Evolutionary conservation across 53 echinoderm and acorn worm species (phyloP), one percentile per base, ranked within the genome.

Genomic region (Echinarachnius parma): DNA sequence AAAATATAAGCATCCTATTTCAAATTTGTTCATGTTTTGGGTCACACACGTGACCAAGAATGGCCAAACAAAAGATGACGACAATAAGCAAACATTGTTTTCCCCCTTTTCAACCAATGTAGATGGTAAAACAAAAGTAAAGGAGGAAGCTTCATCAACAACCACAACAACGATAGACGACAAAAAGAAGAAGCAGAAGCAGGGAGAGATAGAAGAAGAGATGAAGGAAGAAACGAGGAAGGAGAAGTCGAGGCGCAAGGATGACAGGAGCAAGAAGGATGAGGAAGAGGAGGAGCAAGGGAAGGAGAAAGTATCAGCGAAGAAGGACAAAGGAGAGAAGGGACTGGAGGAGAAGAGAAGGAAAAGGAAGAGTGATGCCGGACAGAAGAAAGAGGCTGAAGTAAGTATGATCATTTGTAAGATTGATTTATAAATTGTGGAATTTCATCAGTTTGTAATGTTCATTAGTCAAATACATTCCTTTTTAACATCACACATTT

Each of bases 191-290:
- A 59, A 59, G 46, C 15, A 31, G 4, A n/a, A n/a, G n/a, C n/a
- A n/a, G n/a, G n/a, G n/a, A n/a, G n/a, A n/a, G n/a, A n/a, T n/a
- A n/a, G n/a, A n/a, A n/a, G n/a, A n/a, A n/a, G n/a, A 31, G 34
- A 23, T 31, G 13, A 10, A 49, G 34, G 68, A 68, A 52, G 50
- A 49, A 48, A 11, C 31, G 68, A 23, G 68, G 31, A n/a, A 68
- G 27, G 75, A 81, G 16, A 62, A 81, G 33, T 28, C 49, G 46
- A 75, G 70, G 55, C 58, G 46, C 72, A 84, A 53, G 39, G 64
- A 62, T 26, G 46, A 78, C 19, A 60, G 30, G 64, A 33, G 62
- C 29, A 74, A 88, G 53, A 77, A 83, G 48, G 37, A 20, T 27
- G 59, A 76, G 37, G 26, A 64, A 0, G 75, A 64, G 1, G 61